Percentiles rank a stretch among this genome's conserved stretches.
phyloP scores from a whole-genome alignment of 1,140 invertebrate species.

The Teleogryllus occipitalis region DNA sequence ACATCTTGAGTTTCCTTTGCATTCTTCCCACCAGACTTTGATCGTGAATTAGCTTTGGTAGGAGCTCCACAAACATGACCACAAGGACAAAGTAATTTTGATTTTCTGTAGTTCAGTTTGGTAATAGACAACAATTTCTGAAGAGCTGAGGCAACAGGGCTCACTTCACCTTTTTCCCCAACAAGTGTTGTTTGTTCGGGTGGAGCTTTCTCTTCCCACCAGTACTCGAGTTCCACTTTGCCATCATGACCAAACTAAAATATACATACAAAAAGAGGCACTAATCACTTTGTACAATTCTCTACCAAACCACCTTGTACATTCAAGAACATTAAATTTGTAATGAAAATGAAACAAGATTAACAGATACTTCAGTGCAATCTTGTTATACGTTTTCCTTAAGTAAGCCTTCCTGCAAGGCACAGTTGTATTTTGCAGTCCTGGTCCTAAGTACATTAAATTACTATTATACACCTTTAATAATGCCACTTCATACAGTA shows the following conservation, averaged over 20 bases:
- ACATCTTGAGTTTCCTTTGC: background rate
- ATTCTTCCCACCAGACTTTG: background rate
- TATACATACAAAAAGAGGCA: background rate
- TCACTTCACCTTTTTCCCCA: background rate
- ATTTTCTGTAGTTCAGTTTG: constrained; percentile 30
- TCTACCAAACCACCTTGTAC: background rate
- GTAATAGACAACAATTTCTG: constrained; percentile 53
- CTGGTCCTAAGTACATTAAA: no score
- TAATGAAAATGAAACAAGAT: no score
- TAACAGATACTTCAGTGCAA: no score
- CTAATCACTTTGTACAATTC: background rate
- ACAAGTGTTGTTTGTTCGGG: background rate
- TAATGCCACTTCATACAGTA: no score
- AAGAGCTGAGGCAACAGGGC: constrained; percentile 34
- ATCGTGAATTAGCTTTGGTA: background rate
- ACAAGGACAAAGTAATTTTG: constrained; percentile 36
- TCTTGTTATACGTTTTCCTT: no score
- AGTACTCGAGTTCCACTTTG: constrained; percentile 72
- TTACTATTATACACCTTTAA: no score
- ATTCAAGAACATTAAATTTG: no score
- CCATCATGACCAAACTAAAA: constrained; percentile 67
- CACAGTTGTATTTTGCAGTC: no score
- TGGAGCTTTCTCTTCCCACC: constrained; percentile 53
- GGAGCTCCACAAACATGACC: constrained; percentile 42
- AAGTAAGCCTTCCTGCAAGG: no score